Evolutionary conservation across 2,888 invertebrate genomes (phyloP), one percentile per base, ranked within the genome.

Genomic region (Pyrocoelia pectoralis): DNA sequence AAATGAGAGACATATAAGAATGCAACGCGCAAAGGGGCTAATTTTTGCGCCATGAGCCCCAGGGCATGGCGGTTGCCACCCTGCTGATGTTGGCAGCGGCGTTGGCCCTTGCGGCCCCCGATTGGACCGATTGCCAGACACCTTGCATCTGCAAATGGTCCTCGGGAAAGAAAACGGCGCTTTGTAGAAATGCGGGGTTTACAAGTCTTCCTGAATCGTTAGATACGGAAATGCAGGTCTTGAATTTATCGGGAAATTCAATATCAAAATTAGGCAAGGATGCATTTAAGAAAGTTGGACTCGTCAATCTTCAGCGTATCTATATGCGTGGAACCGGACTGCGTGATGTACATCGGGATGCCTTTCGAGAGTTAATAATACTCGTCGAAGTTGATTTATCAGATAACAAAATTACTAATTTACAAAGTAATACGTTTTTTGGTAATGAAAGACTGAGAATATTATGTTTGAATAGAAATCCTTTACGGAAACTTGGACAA

Each of bases 81-180:
- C 72, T 78, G 74, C 70, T 81, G 73, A 74, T 81, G 73, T 72
- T 78, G 70, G 76, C 76, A 75, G 71, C 72, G 68, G 78, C 80
- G 67, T 69, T 79, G 75, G 85, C 84, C 72, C 81, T 84, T 65
- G 84, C 85, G 67, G 85, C 87, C 72, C 88, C 89, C 65, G 94
- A 94, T 82, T 94, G 94, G 94, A 92, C 93, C 55, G 93, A 93
- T 81, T 95, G 94, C 82, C 92, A 94, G 74, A 86, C 89, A 70
- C 89, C 91, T 73, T 95, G 95, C 81, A 88, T 89, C 75, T 95
- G 95, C 86, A 95, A 94, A 83, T 96, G 95, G 95, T 91, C 92
- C 43, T 92, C 91, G 66, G 95, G 95, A 66, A 95, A 95, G 82
- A 94, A 93, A 80, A 93, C 93, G 43, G 95, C 94, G 58, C 86